These are phyloP conservation scores for Dermochelys coriacea DNA, from an alignment of 2,797 vertebrate genomes.

Conservation along the genomic window DNA sequence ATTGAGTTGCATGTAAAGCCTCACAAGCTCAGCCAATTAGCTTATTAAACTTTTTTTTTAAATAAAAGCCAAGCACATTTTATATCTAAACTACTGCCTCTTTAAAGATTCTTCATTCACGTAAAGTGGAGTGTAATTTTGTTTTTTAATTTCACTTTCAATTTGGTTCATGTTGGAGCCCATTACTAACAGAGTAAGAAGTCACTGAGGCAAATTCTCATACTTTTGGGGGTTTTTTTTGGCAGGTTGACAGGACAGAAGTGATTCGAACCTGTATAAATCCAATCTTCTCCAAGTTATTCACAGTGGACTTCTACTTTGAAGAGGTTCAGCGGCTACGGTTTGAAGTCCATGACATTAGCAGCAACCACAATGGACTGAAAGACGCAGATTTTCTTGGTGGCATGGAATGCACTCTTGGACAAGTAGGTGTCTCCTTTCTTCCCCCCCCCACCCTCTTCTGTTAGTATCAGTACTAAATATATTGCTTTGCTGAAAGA, in stretches of 20 bases:
- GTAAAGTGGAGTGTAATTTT: not conserved
- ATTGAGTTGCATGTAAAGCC: not conserved
- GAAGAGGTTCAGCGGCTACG: constrained; percentile 96
- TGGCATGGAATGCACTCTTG: constrained; percentile 96
- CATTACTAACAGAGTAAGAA: not conserved
- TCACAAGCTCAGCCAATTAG: not conserved
- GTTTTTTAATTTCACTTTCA: not conserved
- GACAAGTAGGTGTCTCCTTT: constrained; percentile 84
- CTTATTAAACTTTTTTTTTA: not conserved
- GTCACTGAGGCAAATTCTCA: not conserved
- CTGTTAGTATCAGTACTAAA: not conserved
- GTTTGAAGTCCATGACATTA: constrained; percentile 97
- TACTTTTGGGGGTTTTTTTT: not conserved
- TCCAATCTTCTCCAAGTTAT: constrained; percentile 96
- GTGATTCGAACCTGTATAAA: constrained; percentile 96
- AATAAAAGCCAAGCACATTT: not conserved
- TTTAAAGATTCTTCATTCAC: not conserved
- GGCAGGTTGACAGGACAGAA: constrained; percentile 97
- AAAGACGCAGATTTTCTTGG: constrained; percentile 97
- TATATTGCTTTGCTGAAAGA: not conserved
- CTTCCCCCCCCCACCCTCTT: fast-evolving
- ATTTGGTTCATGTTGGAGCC: not conserved
- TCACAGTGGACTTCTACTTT: constrained; percentile 98
- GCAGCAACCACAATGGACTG: constrained; percentile 96
- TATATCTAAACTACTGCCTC: not conserved